phyloP scores from a whole-genome alignment of 2,113 vertebrate genomes.

The Tetrao urogallus region DNA sequence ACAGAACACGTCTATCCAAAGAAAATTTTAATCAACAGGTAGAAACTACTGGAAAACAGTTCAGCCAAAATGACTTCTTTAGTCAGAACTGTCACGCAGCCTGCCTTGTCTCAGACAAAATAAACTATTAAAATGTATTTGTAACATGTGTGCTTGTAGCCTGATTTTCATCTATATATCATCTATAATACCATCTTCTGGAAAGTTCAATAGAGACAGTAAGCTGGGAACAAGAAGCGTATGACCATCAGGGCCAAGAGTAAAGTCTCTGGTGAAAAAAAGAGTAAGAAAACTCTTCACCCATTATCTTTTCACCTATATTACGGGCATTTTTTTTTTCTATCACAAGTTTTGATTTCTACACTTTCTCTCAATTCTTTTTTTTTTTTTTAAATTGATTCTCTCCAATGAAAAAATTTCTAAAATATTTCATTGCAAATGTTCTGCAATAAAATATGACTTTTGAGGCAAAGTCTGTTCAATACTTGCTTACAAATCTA shows the following conservation, averaged over 20 bases:
- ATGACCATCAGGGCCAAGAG: background rate
- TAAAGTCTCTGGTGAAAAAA: background rate
- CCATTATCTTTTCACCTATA: background rate
- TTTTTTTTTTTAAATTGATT: background rate
- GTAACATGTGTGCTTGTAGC: background rate
- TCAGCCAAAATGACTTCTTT: background rate
- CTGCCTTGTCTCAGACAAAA: background rate
- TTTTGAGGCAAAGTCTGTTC: background rate
- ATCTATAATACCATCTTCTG: background rate
- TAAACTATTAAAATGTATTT: background rate
- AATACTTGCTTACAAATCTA: background rate
- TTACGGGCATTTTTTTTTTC: background rate
- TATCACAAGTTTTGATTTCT: background rate
- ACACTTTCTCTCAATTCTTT: background rate
- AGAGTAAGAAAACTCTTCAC: background rate
- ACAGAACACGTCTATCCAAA: background rate
- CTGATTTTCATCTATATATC: background rate
- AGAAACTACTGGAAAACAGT: background rate
- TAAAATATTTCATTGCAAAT: background rate
- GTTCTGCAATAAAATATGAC: background rate
- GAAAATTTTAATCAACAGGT: background rate
- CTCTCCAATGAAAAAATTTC: background rate
- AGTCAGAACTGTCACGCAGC: background rate
- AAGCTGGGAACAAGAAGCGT: background rate
- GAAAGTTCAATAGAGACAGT: background rate